These are phyloP conservation scores for Sycophila sp. DNA, from an alignment of 1,140 invertebrate species.

Conservation along the genomic window DNA sequence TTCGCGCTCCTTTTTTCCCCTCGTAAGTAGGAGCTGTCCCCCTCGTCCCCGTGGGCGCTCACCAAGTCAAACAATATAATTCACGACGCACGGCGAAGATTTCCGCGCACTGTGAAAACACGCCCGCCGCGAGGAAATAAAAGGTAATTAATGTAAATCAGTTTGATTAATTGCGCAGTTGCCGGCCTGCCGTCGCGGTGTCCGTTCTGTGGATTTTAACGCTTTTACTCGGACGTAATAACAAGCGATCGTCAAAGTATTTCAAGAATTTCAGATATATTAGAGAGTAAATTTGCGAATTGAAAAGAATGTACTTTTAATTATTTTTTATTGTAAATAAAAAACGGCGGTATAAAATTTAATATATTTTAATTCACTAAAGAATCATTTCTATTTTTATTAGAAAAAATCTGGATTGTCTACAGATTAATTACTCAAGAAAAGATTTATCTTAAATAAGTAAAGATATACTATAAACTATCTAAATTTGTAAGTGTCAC, in stretches of 20 bases:
- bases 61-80: conserved; percentile 28
- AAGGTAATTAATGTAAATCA: conserved; percentile 29
- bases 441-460: no score
- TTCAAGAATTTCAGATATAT: no score
- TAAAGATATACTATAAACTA: no score
- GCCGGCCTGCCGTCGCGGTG: background rate
- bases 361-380: no score
- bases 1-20: background rate
- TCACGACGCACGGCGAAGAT: background rate
- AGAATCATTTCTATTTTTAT: no score
- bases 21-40: background rate
- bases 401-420: no score
- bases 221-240: background rate
- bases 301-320: no score
- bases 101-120: background rate
- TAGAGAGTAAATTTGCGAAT: no score
- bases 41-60: background rate
- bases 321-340: no score
- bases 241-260: no score
- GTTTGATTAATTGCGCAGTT: conserved; percentile 17
- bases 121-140: background rate
- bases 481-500: no score
- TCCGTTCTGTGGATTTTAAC: background rate
- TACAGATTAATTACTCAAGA: background rate
- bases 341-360: no score